These are phyloP conservation scores for Scrobipalpa costella DNA, from an alignment of 2,888 invertebrate species.

Conservation along the genomic window DNA sequence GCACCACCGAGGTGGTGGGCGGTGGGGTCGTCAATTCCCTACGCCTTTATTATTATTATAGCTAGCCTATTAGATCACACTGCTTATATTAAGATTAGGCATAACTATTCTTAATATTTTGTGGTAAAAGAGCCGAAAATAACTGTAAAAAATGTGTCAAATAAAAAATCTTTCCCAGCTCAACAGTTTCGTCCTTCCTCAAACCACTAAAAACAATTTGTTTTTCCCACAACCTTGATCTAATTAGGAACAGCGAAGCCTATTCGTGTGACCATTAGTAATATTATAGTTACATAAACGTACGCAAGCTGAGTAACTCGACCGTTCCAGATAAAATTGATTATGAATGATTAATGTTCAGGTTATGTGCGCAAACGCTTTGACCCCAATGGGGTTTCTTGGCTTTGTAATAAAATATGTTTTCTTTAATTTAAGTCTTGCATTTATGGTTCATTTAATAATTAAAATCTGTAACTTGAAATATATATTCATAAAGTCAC, in stretches of 20 bases:
- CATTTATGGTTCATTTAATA: too few species aligned
- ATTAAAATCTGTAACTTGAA: too few species aligned
- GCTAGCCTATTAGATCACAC: too few species aligned
- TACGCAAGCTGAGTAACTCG: conserved; percentile 13
- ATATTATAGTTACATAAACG: conserved; percentile 28
- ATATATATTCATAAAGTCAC: too few species aligned
- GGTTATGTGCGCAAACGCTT: conserved; percentile 3
- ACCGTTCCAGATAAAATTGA: conserved; percentile 26
- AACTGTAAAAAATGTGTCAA: background rate
- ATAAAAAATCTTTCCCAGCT: conserved; percentile 29
- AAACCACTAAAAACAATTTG: conserved; percentile 25
- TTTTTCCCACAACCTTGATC: conserved; percentile 47
- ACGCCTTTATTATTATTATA: too few species aligned
- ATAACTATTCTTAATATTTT: too few species aligned
- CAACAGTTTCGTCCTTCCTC: conserved; percentile 35
- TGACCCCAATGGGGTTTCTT: conserved; percentile 11
- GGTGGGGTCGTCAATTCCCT: background rate
- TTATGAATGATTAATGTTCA: conserved; percentile 27
- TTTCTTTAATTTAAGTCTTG: background rate
- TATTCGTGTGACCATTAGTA: conserved; percentile 30
- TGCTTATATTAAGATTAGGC: too few species aligned
- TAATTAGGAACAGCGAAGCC: conserved; percentile 42
- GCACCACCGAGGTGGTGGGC: too few species aligned
- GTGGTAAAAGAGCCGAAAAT: too few species aligned
- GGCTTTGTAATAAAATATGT: background rate